Evolutionary conservation across 2,797 vertebrate species (phyloP).

Genomic region (Anguilla anguilla): DNA sequence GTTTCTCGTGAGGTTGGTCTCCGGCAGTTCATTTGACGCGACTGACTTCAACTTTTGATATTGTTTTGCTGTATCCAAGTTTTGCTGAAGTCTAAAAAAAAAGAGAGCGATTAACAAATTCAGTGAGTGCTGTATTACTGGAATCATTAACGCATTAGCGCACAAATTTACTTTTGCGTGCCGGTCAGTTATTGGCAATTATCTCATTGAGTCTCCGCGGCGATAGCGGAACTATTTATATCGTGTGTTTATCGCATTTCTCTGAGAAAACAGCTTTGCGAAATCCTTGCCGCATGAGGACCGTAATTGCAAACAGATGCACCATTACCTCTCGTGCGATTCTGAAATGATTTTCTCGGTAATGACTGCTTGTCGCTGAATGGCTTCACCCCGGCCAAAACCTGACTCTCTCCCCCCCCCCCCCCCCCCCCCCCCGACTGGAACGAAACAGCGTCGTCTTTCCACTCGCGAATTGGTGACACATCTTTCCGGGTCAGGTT

Average conservation of each 20-base stretch:
- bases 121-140: conserved; percentile 16
- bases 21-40: neutral
- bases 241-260: conserved; percentile 23
- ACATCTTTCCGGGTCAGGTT: neutral
- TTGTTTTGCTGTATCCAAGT: neutral
- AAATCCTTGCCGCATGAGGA: conserved; percentile 20
- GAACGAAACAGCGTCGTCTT: neutral
- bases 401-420: neutral
- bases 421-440: conserved; percentile 3
- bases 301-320: conserved; percentile 48
- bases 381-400: conserved; percentile 21
- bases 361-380: neutral
- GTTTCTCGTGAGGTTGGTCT: neutral
- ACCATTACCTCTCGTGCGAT: conserved; percentile 9
- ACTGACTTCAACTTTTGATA: neutral
- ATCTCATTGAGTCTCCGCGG: neutral
- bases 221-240: conserved; percentile 7
- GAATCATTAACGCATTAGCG: conserved; percentile 42
- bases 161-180: conserved; percentile 41
- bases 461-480: conserved; percentile 24
- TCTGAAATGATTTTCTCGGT: conserved; percentile 27
- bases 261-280: neutral
- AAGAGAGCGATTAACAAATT: conserved; percentile 15
- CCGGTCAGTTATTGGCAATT: conserved; percentile 36
- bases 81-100: neutral